Evolutionary conservation across 1,140 invertebrate genomes (phyloP), one percentile per base, ranked within the genome.

Genomic region (Leptinotarsa defecta): DNA sequence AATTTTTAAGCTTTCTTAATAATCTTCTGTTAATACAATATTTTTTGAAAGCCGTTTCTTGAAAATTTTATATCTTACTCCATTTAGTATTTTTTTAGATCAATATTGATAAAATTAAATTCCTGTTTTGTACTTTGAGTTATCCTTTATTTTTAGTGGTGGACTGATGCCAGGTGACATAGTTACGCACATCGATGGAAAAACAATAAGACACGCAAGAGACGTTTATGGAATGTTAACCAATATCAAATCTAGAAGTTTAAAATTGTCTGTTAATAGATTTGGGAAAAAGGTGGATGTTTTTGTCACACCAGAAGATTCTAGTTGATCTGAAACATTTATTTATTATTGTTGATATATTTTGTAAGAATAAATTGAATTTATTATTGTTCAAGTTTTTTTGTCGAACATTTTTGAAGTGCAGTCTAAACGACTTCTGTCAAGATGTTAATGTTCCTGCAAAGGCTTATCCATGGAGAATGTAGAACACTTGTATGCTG

Each of bases 161-260:
- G 95, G 95, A n/a, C 83, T 97, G 13, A 89, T 90, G 81, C 91
- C 93, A 1, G 94, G 95, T 8, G 95, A 98, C 86, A 93, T 97
- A 73, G 91, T 98, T 17, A 93, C 91, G 0, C 88, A 92, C 48
- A 92, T 96, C 15, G 95, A 97, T 85, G 91, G 89, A 0, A 88
- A 90, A 52, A 85, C 89, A 20, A 90, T 95, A 1, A 83, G 86
- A 49, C 89, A 88, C 20, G 91, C 94, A 0, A 86, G 86, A 1
- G 92, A 93, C 83, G 90, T 84, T n/a, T 83, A 84, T 74, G 73
- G 62, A 1, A 43, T 83, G 13, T 71, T 83, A 48, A 72, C 68
- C 43, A 68, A 79, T 49, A 71, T 34, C 4, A 76, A 71, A 62
- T 34, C 75, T n/a, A 76, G 71, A 65, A 74, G 74, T 61, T 76